Evolutionary conservation across 2,888 invertebrate genomes (phyloP), one percentile per base, ranked within the genome.

Genomic region (Drosophila lacicola): DNA sequence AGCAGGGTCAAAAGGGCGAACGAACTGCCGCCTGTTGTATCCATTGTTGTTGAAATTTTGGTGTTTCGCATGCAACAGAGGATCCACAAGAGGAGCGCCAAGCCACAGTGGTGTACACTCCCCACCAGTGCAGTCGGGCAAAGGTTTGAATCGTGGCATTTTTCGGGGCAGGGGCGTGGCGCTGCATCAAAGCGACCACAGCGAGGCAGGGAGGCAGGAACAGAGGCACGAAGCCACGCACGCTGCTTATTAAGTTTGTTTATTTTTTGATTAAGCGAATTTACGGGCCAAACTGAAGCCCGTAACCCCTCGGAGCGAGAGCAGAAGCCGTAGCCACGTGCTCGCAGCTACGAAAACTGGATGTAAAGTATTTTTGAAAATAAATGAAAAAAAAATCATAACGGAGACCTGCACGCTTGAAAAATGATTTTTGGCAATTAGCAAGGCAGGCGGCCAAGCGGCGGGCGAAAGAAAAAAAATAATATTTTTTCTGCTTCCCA

Each of bases 391-490:
- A 42, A 51, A 60, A 45, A 44, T 56, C 14, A 25, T 25, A 33
- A 50, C 36, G 9, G 37, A 60, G 65, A 61, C 57, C 51, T 56
- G 62, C 73, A 71, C 79, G 85, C 81, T 88, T 85, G 78, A 83
- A 86, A 83, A 85, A 83, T 83, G 83, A 88, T 83, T 83, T 83
- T 83, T 83, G 88, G 88, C 83, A 83, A 83, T 83, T 83, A 83
- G 83, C 88, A 70, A 17, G 63, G 72, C 79, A 73, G 78, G 66
- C 82, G 79, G 44, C 82, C 69, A 39, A 56, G 45, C 54, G 56
- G 56, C 46, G 55, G 58, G 63, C 55, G 14, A 39, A 55, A 49
- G 66, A 34, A 63, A 50, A 57, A 46, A 56, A 53, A 68, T 10
- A 58, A 66, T 63, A 62, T 70, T 71, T 64, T 63, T 58, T 14